phyloP scores from a whole-genome alignment of 2,888 invertebrate species.

The Cataglyphis rosenhaueri region DNA sequence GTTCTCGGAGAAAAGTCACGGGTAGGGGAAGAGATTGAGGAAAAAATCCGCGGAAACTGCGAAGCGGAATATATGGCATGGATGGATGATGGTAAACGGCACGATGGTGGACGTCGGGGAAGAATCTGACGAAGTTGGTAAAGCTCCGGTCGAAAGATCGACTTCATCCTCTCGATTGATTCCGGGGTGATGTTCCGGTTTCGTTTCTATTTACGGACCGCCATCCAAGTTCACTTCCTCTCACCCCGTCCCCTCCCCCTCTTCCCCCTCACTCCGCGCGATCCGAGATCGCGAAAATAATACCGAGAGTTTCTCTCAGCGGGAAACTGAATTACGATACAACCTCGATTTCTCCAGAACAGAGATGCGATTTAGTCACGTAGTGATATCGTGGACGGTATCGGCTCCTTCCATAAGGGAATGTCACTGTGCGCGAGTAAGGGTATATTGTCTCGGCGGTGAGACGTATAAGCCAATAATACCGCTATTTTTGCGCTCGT shows the following conservation, averaged over 20 bases:
- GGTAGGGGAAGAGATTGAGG: slow-evolving; percentile 4
- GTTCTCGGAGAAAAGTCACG: slow-evolving; percentile 45
- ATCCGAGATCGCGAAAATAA: slow-evolving; percentile 78
- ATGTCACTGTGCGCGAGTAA: slow-evolving; percentile 37
- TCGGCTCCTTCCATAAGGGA: slow-evolving; percentile 47
- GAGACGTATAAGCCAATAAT: slow-evolving; percentile 81
- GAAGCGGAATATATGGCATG: slow-evolving; percentile 30
- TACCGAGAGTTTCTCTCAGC: slow-evolving; percentile 68
- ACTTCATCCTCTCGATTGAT: slow-evolving; percentile 40
- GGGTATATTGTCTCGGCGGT: slow-evolving; percentile 49
- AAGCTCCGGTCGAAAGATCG: slow-evolving; percentile 52
- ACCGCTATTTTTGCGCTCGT: slow-evolving; percentile 74
- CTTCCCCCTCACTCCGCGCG: slow-evolving; percentile 1
- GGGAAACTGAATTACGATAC: slow-evolving; percentile 76
- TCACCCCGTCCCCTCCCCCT: neutral
- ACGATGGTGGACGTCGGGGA: neutral
- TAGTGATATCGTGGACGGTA: slow-evolving; percentile 23
- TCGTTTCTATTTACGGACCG: slow-evolving; percentile 67
- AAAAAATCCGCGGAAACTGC: slow-evolving; percentile 29
- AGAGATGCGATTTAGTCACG: slow-evolving; percentile 67
- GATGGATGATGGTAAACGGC: slow-evolving; percentile 11
- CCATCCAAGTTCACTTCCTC: neutral
- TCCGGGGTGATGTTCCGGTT: slow-evolving; percentile 51
- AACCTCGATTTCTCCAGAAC: slow-evolving; percentile 63
- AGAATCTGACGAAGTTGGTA: slow-evolving; percentile 45